Percentiles rank a stretch among this genome's conserved stretches.
Evolutionary conservation across 2,888 invertebrate genomes (phyloP).

Genomic region (Brachyopa scutellaris): DNA sequence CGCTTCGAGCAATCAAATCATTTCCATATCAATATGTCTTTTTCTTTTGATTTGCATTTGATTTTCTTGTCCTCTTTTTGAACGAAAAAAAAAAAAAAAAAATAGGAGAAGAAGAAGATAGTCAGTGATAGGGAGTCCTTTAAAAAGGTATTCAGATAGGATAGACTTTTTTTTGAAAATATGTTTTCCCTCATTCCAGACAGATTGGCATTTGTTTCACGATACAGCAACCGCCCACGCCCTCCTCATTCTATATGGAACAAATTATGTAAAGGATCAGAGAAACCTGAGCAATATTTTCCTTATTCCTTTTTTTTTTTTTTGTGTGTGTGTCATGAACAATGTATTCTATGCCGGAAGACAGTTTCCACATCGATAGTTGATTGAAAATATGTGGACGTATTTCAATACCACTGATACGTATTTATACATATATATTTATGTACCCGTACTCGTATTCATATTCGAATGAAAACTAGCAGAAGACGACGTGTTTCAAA

Average conservation of each 20-base stretch:
- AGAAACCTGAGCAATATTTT: slow-evolving; percentile 54
- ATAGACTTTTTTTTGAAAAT: slow-evolving; percentile 12
- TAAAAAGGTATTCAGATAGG: slow-evolving; percentile 4
- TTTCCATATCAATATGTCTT: slow-evolving; percentile 67
- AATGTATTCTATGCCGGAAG: slow-evolving; percentile 60
- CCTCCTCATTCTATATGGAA: slow-evolving; percentile 21
- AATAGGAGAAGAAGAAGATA: too few relatives aligned
- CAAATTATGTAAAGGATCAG: slow-evolving; percentile 58
- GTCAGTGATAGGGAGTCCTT: neutral
- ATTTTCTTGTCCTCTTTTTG: slow-evolving; percentile 41
- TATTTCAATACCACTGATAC: too few relatives aligned
- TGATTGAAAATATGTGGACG: slow-evolving; percentile 59
- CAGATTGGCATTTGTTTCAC: slow-evolving; percentile 64
- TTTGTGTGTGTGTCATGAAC: slow-evolving; percentile 27
- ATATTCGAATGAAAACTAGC: slow-evolving; percentile 26
- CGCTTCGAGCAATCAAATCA: slow-evolving; percentile 64
- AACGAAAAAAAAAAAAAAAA: slow-evolving; percentile 2
- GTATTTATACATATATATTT: too few relatives aligned
- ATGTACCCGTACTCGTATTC: too few relatives aligned
- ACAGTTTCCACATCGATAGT: slow-evolving; percentile 63
- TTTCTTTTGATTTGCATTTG: slow-evolving; percentile 68
- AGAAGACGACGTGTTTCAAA: slow-evolving; percentile 38
- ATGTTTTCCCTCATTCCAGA: slow-evolving; percentile 17
- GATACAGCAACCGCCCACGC: too few relatives aligned
- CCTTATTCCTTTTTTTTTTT: slow-evolving; percentile 3